Conservation (phyloP, 1,140 invertebrate genomes). For the Gryon sp. region DNA sequence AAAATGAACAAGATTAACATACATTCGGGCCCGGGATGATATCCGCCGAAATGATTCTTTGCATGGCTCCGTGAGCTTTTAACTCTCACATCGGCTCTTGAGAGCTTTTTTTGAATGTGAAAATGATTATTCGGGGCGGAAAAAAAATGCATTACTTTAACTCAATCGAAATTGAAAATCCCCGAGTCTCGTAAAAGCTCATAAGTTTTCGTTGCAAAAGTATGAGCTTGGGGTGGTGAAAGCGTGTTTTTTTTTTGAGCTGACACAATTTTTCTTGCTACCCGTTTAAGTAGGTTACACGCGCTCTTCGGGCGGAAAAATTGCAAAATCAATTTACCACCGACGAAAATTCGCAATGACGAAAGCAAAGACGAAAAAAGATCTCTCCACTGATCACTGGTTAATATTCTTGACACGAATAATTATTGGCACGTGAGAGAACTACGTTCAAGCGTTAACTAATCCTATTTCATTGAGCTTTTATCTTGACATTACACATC, state of each 20-base stretch:
- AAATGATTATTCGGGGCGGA: slow-evolving; percentile 28
- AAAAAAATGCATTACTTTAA: slow-evolving; percentile 41
- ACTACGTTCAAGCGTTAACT: too few species aligned
- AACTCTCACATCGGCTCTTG: not conserved
- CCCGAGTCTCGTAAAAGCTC: slow-evolving; percentile 29
- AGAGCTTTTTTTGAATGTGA: slow-evolving; percentile 41
- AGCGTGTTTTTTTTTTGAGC: slow-evolving; percentile 28
- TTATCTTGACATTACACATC: too few species aligned
- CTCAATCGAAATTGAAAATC: slow-evolving; percentile 26
- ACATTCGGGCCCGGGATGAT: too few species aligned
- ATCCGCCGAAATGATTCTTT: not conserved
- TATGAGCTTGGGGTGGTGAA: slow-evolving; percentile 9
- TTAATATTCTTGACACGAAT: too few species aligned
- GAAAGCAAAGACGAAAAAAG: not conserved
- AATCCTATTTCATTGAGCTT: too few species aligned
- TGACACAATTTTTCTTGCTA: slow-evolving; percentile 32
- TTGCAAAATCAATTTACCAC: slow-evolving; percentile 33
- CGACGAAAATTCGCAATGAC: not conserved
- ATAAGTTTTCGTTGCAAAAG: slow-evolving; percentile 47
- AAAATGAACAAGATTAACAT: too few species aligned
- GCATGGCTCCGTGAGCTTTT: too few species aligned
- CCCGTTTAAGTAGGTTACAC: slow-evolving; percentile 33
- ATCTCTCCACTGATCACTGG: too few species aligned
- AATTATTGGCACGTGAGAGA: too few species aligned
- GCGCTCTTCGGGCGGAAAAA: slow-evolving; percentile 4